Evolutionary conservation across 1,140 invertebrate species (phyloP), one percentile per base, ranked within the genome.

Genomic region (Plodia interpunctella): DNA sequence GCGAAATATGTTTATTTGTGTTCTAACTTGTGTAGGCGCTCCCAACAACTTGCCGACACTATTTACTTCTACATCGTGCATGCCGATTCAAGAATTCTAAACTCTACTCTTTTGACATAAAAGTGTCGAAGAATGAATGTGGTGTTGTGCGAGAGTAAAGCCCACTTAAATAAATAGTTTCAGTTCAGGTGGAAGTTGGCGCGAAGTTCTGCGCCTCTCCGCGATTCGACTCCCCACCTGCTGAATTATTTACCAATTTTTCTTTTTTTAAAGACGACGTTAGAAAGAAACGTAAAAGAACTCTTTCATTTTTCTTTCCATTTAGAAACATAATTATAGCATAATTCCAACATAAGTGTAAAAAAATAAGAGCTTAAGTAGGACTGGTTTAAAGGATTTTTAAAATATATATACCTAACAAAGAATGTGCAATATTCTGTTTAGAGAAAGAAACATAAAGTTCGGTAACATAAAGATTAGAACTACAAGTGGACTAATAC

Each of bases 1-100:
- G 69, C 73, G 65, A 74, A 79, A 75, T 75, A 79, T 79, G 74
- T 79, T 79, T 79, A 79, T 76, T 79, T 78, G 71, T 75, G 68
- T 77, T 76, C 69, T 52, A 63, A 63, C 50, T 63, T 52, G 35
- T 56, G 28, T 38, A 15, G 13, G 19, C 25, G 50, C 56, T 35
- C 21, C 57, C 54, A 15, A 52, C 18, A 59, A 63, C 67, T 66
- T 62, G 50, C 55, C 57, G 44, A 61, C 60, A 55, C 49, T 60
- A 63, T 58, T 58, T 57, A 61, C 66, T 25, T 65, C 30, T 13
- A 19, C 13, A 25, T 15, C 30, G 44, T 19, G 21, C 38, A 5
- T n/a, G 13, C 8, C n/a, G 8, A 44, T 44, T n/a, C n/a, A 5
- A 32, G 5, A n/a, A 44, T 17, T 15, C 10, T 44, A 44, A 44